Evolutionary conservation across 2,113 vertebrate species (phyloP).

Genomic region (Gallinago media): DNA sequence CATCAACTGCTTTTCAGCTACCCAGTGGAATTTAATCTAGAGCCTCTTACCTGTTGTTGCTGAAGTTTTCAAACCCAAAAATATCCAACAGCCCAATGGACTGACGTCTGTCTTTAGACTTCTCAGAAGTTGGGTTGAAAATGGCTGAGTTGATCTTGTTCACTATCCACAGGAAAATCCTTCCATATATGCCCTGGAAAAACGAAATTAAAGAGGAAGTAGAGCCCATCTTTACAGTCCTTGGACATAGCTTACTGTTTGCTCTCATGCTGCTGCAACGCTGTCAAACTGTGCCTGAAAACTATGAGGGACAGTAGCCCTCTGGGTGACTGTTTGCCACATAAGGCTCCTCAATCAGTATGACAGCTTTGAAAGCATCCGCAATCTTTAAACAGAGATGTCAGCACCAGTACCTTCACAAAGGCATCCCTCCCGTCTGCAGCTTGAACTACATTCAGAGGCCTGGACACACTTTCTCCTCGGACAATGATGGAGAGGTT

Average conservation of each 20-base stretch:
- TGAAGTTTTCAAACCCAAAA: conserved; percentile 98
- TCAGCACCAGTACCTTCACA: conserved; percentile 84
- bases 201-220: neutral
- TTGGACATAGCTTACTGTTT: neutral
- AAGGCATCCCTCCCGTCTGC: conserved; percentile 90
- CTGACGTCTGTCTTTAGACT: conserved; percentile 64
- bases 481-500: conserved; percentile 87
- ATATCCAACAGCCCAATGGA: conserved; percentile 95
- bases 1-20: neutral
- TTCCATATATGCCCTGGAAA: conserved; percentile 91
- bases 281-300: neutral
- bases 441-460: conserved; percentile 85
- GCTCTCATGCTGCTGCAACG: neutral
- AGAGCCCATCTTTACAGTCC: neutral
- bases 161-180: conserved; percentile 94
- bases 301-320: neutral
- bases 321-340: neutral
- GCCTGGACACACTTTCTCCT: conserved; percentile 87
- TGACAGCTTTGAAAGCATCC: neutral
- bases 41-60: conserved; percentile 88
- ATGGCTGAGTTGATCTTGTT: conserved; percentile 91
- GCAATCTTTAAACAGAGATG: neutral
- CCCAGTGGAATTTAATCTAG: neutral
- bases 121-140: conserved; percentile 80
- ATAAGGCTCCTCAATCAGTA: neutral